Conservation (phyloP, 2,888 invertebrate genomes). For the Bellardia bayeri region DNA sequence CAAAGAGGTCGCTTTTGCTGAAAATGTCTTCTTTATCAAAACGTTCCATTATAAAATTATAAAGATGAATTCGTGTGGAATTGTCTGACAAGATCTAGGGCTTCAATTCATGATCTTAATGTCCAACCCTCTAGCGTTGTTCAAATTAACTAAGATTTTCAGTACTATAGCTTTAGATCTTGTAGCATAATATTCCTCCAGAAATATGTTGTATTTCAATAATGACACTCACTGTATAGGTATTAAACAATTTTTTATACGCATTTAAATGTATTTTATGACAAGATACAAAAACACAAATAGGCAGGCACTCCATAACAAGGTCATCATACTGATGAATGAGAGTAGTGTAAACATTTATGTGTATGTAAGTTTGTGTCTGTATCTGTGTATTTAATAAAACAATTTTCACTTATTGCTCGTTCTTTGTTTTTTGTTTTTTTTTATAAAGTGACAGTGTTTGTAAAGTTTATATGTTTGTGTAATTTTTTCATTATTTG, state of each 20-base stretch:
- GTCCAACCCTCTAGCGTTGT: too few relatives aligned
- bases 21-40: too few relatives aligned
- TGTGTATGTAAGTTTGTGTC: constrained; percentile 2
- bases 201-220: neutral
- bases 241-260: neutral
- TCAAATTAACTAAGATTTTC: too few relatives aligned
- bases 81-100: too few relatives aligned
- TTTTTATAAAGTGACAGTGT: constrained; percentile 3
- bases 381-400: neutral
- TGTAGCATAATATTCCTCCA: too few relatives aligned
- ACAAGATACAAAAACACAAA: neutral
- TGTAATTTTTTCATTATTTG: constrained; percentile 76
- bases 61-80: too few relatives aligned
- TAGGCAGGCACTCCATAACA: constrained; percentile 25
- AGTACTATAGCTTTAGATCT: too few relatives aligned
- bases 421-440: neutral
- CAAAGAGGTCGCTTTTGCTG: too few relatives aligned
- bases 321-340: constrained; percentile 11
- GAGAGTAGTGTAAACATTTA: neutral
- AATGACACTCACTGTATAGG: neutral
- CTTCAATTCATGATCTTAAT: too few relatives aligned
- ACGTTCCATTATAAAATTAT: too few relatives aligned
- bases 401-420: constrained; percentile 20
- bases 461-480: constrained; percentile 7
- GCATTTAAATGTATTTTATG: constrained; percentile 22